Conservation (phyloP, 1,140 invertebrate genomes). For the Drosophila hydei region DNA sequence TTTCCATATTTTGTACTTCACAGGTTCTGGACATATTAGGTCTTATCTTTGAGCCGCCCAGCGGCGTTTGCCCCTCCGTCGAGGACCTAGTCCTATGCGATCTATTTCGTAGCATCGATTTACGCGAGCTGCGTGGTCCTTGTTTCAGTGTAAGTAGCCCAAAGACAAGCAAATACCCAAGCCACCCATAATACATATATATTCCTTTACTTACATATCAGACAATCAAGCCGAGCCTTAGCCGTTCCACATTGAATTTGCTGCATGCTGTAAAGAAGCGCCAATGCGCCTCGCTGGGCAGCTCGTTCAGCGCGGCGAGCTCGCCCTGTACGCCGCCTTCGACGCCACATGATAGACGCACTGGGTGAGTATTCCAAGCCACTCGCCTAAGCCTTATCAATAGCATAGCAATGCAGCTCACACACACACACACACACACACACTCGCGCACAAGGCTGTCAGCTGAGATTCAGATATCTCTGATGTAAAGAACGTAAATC, state of each 20-base stretch:
- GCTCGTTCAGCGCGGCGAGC: slow-evolving; percentile 81
- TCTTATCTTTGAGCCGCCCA: slow-evolving; percentile 90
- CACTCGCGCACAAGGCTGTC: slow-evolving; percentile 16
- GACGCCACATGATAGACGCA: slow-evolving; percentile 80
- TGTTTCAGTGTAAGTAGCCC: slow-evolving; percentile 85
- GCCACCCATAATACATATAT: background rate
- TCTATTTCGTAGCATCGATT: slow-evolving; percentile 93
- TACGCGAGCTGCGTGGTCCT: slow-evolving; percentile 91
- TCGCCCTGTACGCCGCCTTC: slow-evolving; percentile 83
- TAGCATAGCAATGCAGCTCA: slow-evolving; percentile 32
- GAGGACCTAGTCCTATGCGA: slow-evolving; percentile 92
- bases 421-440: slow-evolving; percentile 14
- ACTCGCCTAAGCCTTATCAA: background rate
- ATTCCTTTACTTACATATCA: slow-evolving; percentile 31
- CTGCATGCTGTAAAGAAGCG: slow-evolving; percentile 82
- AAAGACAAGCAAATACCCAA: background rate
- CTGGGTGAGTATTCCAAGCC: slow-evolving; percentile 69
- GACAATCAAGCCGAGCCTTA: slow-evolving; percentile 84
- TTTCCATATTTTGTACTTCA: slow-evolving; percentile 2
- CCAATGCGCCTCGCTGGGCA: slow-evolving; percentile 80
- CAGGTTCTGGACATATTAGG: slow-evolving; percentile 92
- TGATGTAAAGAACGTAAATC: too few relatives aligned
- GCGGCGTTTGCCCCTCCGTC: slow-evolving; percentile 87
- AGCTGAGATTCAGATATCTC: background rate
- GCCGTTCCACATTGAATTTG: slow-evolving; percentile 79